phyloP scores from a whole-genome alignment of 2,797 vertebrate genomes.

The Lagocephalus sceleratus region DNA sequence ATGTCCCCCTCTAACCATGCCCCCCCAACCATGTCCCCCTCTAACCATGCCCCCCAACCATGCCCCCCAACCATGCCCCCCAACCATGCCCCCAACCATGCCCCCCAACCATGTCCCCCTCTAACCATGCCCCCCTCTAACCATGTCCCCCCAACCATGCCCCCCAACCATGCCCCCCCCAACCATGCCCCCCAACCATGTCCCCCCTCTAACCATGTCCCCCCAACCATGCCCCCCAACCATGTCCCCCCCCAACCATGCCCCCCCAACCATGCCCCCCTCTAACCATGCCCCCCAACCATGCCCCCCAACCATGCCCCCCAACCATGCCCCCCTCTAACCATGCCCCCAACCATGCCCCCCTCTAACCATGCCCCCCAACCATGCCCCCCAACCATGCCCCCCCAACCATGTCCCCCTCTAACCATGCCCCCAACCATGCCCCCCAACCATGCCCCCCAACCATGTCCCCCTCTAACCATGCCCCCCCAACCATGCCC shows the following conservation, averaged over 20 bases:
- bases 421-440: slow-evolving; percentile 12
- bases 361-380: slow-evolving; percentile 10
- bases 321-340: too few species aligned
- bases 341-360: slow-evolving; percentile 5
- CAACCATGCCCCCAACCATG: slow-evolving; percentile 12
- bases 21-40: too few species aligned
- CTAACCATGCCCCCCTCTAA: slow-evolving; percentile 7
- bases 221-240: slow-evolving; percentile 11
- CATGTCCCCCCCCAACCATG: too few species aligned
- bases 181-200: slow-evolving; percentile 10
- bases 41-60: slow-evolving; percentile 10
- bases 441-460: too few species aligned
- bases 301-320: too few species aligned
- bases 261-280: too few species aligned
- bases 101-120: too few species aligned
- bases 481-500: slow-evolving; percentile 8
- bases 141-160: slow-evolving; percentile 11
- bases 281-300: slow-evolving; percentile 13
- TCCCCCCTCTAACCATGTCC: background rate
- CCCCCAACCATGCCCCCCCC: background rate
- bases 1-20: slow-evolving; percentile 12
- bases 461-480: too few species aligned
- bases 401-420: too few species aligned
- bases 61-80: slow-evolving; percentile 12
- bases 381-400: slow-evolving; percentile 9